Conservation (phyloP, 2,888 invertebrate genomes). For the Papilio demoleus region DNA sequence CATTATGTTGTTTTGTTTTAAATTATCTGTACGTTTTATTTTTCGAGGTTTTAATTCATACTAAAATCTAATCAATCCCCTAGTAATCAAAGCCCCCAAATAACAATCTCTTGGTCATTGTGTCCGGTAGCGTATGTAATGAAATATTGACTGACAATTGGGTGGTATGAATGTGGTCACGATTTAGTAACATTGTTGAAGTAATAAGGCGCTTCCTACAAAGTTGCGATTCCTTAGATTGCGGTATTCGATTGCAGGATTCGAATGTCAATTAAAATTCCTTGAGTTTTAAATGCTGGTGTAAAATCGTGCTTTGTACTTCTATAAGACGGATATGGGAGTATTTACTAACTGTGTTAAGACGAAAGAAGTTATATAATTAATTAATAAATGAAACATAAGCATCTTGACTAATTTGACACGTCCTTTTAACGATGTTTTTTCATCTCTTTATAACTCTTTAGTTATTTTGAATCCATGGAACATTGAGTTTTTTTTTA, state of each 20-base stretch:
- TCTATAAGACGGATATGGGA: slow-evolving; percentile 4
- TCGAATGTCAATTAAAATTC: slow-evolving; percentile 37
- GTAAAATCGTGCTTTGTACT: slow-evolving; percentile 19
- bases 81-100: neutral
- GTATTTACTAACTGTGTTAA: neutral
- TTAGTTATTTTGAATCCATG: too few species aligned
- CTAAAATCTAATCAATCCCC: too few species aligned
- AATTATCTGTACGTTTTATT: too few species aligned
- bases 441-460: too few species aligned
- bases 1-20: too few species aligned
- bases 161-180: slow-evolving; percentile 36
- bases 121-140: slow-evolving; percentile 2
- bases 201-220: slow-evolving; percentile 39
- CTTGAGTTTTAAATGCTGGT: slow-evolving; percentile 29
- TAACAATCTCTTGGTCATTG: neutral
- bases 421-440: too few species aligned
- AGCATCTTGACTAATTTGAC: too few species aligned
- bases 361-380: neutral
- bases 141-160: slow-evolving; percentile 37
- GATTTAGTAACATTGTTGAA: slow-evolving; percentile 37
- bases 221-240: slow-evolving; percentile 26
- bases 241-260: slow-evolving; percentile 36
- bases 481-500: too few species aligned
- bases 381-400: too few species aligned
- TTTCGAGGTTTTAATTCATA: too few species aligned